phyloP scores from a whole-genome alignment of 92 coral and sea anemone genomes.

The Phymanthus crucifer region DNA sequence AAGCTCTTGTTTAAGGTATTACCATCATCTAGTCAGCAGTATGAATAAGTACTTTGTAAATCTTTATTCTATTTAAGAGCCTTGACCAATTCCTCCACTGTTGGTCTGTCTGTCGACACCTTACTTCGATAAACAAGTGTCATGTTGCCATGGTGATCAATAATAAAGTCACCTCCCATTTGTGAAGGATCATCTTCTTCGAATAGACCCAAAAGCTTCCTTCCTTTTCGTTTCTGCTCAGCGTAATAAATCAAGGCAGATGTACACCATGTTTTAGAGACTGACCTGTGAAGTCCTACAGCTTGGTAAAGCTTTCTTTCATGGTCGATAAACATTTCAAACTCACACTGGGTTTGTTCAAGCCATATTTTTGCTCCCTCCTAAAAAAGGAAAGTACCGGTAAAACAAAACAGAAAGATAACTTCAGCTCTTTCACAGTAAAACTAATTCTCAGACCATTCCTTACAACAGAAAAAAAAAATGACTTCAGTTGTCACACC shows the following conservation, averaged over 20 bases:
- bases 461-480: too few relatives aligned
- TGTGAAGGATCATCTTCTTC: constrained; percentile 91
- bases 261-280: constrained; percentile 76
- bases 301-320: constrained; percentile 69
- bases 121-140: constrained; percentile 75
- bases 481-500: too few relatives aligned
- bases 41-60: background rate
- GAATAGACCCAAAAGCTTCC: constrained; percentile 58
- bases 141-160: constrained; percentile 75
- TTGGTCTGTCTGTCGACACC: constrained; percentile 75
- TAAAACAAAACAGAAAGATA: background rate
- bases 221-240: constrained; percentile 81
- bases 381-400: constrained; percentile 35
- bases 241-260: constrained; percentile 79
- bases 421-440: too few relatives aligned
- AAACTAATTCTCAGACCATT: too few relatives aligned
- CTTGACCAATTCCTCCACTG: constrained; percentile 65
- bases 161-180: constrained; percentile 91
- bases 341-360: constrained; percentile 71
- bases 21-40: constrained; percentile 43
- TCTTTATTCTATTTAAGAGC: constrained; percentile 36
- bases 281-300: constrained; percentile 79
- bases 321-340: constrained; percentile 75
- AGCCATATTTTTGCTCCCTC: constrained; percentile 84
- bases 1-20: constrained; percentile 43